Evolutionary conservation across 2,888 invertebrate species (phyloP), one percentile per base, ranked within the genome.

Genomic region (Drosophila greeni): DNA sequence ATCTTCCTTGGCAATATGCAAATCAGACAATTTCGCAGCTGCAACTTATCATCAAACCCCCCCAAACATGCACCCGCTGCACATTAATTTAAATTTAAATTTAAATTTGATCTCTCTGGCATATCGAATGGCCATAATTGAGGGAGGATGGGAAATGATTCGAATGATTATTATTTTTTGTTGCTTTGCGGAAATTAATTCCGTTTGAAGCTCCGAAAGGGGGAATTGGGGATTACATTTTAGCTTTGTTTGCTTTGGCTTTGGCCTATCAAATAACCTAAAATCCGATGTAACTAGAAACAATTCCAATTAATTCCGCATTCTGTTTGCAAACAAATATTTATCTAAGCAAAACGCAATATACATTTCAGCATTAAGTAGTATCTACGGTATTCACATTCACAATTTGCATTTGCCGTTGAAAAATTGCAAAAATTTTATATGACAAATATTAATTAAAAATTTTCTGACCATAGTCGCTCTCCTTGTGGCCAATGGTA

Each of bases 401-500:
- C n/a, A 16, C 40, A 37, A 45, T 40, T 40, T 18, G 23, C 40
- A 37, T 18, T 39, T 20, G 39, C 20, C 24, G 55, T 39, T 57
- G 42, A 42, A 43, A 57, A 67, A 66, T 57, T 61, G 37, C 7
- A 49, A 62, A 66, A 66, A 57, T 66, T 37, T 6, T 37, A 60
- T 66, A 60, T 66, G 59, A 75, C 68, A 74, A 77, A 82, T 76
- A 81, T 81, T 82, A 81, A 80, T 80, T 80, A 69, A 73, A 73
- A 81, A 72, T 53, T 66, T 58, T 18, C 56, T 48, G 61, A 66
- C 53, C 53, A 23, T 26, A 33, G 20, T 12, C 14, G 12, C 12
- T 16, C 7, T 16, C 16, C 26, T 31, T 43, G 31, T 58, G 59
- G 33, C 16, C 37, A 18, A 45, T 39, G 66, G 66, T 73, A 77